These are phyloP conservation scores for Rattus norvegicus DNA, from an alignment of 2,113 vertebrate genomes.

Conservation along the genomic window DNA sequence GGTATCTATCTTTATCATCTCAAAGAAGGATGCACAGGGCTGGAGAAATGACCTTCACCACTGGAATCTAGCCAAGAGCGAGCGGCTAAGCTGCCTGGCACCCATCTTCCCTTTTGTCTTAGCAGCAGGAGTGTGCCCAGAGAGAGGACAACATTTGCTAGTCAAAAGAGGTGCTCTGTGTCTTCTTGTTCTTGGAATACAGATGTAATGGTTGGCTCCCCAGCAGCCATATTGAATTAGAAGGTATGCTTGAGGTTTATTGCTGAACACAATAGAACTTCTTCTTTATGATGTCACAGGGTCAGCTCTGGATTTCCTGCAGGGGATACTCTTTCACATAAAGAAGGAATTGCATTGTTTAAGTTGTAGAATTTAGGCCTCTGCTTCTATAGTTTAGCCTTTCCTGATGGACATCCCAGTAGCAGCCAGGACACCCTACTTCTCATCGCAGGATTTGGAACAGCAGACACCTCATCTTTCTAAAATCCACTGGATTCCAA, in stretches of 20 bases:
- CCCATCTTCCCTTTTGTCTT: background rate
- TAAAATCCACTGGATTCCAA: background rate
- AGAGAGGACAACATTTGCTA: background rate
- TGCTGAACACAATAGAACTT: background rate
- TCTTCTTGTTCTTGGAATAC: constrained; percentile 11
- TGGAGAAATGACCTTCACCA: background rate
- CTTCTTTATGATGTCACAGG: background rate
- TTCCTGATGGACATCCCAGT: background rate
- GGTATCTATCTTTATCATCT: background rate
- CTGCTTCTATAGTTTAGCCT: background rate
- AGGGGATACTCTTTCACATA: background rate
- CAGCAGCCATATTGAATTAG: background rate
- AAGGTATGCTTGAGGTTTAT: background rate
- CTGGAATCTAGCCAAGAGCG: background rate
- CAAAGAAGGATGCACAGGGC: background rate
- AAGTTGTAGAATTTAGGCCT: background rate
- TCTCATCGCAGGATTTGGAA: background rate
- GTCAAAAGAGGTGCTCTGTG: background rate
- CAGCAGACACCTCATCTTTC: background rate
- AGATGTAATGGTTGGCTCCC: constrained; percentile 10
- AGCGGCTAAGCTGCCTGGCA: background rate
- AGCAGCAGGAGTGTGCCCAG: background rate
- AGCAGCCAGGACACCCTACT: background rate
- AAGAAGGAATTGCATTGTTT: constrained; percentile 18
- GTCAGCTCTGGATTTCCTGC: background rate